phyloP scores from a whole-genome alignment of 1,140 invertebrate species.

The Leptoteleia sp. region DNA sequence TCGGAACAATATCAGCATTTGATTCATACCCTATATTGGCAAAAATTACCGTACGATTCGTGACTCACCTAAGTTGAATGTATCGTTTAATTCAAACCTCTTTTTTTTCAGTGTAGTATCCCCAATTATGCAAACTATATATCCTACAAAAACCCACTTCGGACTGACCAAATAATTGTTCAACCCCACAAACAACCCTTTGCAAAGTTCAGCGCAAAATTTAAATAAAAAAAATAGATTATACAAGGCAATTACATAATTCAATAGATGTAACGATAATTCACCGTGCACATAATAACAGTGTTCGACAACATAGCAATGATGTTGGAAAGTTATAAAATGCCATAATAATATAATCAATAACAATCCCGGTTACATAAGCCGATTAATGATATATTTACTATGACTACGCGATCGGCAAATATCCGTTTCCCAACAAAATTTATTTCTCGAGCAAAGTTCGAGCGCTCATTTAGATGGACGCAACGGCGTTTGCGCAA shows the following conservation, averaged over 20 bases:
- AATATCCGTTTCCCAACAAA: conserved; percentile 36
- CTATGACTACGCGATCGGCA: conserved; percentile 8
- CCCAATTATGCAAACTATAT: too few species aligned
- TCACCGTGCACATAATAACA: conserved; percentile 26
- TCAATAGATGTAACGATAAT: conserved; percentile 29
- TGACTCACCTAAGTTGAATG: too few species aligned
- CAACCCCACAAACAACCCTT: too few species aligned
- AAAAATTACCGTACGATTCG: too few species aligned
- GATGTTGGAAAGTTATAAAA: conserved; percentile 53
- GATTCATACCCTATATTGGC: too few species aligned
- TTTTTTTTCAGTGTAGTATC: too few species aligned
- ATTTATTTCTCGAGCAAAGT: conserved; percentile 20
- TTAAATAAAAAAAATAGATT: conserved; percentile 44
- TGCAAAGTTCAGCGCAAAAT: too few species aligned
- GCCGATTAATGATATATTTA: conserved; percentile 48
- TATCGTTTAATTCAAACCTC: too few species aligned
- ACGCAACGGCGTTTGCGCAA: conserved; percentile 25
- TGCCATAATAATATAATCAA: conserved; percentile 55
- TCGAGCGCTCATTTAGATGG: conserved; percentile 4
- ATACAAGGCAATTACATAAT: conserved; percentile 54
- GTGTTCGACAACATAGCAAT: conserved; percentile 20
- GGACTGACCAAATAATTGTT: too few species aligned
- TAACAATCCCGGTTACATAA: conserved; percentile 48
- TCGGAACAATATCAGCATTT: too few species aligned
- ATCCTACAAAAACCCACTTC: too few species aligned